These are phyloP conservation scores for Pasiphila rectangulata DNA, from an alignment of 2,888 invertebrate species.

Conservation along the genomic window DNA sequence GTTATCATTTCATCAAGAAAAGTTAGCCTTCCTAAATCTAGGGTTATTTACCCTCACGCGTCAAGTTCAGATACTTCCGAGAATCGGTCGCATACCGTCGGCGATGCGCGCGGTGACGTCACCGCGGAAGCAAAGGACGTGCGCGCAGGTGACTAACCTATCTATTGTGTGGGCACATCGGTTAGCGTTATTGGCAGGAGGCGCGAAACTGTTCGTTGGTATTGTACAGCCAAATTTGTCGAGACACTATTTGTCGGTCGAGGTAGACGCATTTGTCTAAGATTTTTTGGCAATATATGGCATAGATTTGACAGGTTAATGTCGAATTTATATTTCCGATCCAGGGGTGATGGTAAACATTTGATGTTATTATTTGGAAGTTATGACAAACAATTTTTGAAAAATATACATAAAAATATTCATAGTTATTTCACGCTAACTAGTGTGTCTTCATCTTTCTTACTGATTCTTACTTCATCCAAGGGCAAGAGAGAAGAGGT, in stretches of 20 bases:
- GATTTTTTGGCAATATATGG: background rate
- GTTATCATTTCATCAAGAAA: no score
- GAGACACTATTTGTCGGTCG: background rate
- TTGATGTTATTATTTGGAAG: no score
- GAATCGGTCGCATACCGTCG: conserved; percentile 1
- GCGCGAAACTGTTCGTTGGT: conserved; percentile 11
- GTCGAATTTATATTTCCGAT: background rate
- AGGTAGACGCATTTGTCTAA: no score
- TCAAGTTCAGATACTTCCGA: background rate
- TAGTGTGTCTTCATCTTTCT: no score
- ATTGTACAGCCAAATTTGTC: conserved; percentile 12
- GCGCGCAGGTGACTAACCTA: conserved; percentile 39
- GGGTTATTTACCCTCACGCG: background rate
- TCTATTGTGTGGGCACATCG: conserved; percentile 29
- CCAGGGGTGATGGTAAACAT: background rate
- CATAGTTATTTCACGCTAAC: no score
- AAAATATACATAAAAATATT: no score
- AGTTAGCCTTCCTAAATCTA: no score
- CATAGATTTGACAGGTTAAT: background rate
- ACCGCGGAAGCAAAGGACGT: conserved; percentile 70
- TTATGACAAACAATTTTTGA: no score
- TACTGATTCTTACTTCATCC: no score
- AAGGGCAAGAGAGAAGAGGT: no score
- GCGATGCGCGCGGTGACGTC: conserved; percentile 49
- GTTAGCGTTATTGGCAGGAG: conserved; percentile 21